Evolutionary conservation across 2,797 vertebrate species (phyloP).

Genomic region (Sternarchorhynchus goeldii): DNA sequence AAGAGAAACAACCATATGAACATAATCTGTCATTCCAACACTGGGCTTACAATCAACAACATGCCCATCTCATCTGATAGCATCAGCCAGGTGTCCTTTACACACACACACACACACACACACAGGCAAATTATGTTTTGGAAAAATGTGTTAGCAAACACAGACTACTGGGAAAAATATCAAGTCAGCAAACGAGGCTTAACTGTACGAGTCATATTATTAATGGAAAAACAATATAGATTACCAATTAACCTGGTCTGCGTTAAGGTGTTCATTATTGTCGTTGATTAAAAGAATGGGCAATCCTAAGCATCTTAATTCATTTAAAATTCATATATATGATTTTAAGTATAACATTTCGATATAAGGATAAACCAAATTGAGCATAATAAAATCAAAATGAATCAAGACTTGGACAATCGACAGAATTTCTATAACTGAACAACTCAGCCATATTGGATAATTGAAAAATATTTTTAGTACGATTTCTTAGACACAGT

Average conservation of each 20-base stretch:
- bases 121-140: slow-evolving; percentile 50
- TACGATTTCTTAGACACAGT: background rate
- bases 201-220: background rate
- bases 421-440: background rate
- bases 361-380: too few relatives aligned
- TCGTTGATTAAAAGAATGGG: background rate
- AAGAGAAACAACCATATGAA: slow-evolving; percentile 51
- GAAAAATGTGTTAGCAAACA: slow-evolving; percentile 43
- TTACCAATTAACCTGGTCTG: too few relatives aligned
- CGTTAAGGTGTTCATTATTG: too few relatives aligned
- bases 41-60: slow-evolving; percentile 54
- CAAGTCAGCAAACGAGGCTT: slow-evolving; percentile 28
- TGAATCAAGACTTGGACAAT: background rate
- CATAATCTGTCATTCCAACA: slow-evolving; percentile 61
- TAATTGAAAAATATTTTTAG: too few relatives aligned
- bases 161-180: slow-evolving; percentile 4
- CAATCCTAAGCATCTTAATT: background rate
- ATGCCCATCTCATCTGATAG: slow-evolving; percentile 60
- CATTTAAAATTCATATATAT: background rate
- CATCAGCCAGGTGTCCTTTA: slow-evolving; percentile 59
- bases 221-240: too few relatives aligned
- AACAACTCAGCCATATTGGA: background rate
- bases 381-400: too few relatives aligned
- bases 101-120: slow-evolving; percentile 15
- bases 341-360: too few relatives aligned